Evolutionary conservation across 2,797 vertebrate genomes (phyloP).

Genomic region (Epinephelus coioides): DNA sequence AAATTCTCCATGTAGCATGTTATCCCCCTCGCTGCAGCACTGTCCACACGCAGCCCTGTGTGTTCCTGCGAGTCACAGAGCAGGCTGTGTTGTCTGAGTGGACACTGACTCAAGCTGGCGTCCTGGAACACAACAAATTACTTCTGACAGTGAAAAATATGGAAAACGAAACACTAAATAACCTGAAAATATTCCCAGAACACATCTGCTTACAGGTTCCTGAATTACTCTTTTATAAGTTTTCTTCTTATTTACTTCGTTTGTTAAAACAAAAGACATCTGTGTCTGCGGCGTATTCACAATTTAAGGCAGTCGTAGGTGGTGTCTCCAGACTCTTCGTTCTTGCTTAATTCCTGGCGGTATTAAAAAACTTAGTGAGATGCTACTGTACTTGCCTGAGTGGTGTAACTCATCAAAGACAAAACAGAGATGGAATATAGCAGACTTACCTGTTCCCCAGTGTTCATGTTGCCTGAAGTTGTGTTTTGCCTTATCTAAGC

Average conservation of each 20-base stretch:
- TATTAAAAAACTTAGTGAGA: slow-evolving; percentile 15
- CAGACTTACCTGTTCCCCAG: slow-evolving; percentile 34
- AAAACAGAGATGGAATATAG: slow-evolving; percentile 37
- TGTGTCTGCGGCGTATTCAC: neutral
- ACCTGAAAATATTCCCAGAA: slow-evolving; percentile 26
- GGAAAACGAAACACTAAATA: slow-evolving; percentile 15
- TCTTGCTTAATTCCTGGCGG: slow-evolving; percentile 18
- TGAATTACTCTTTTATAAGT: slow-evolving; percentile 6
- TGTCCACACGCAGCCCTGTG: slow-evolving; percentile 18
- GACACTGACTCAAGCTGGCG: slow-evolving; percentile 9
- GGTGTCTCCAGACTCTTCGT: slow-evolving; percentile 12
- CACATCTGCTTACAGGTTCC: slow-evolving; percentile 37
- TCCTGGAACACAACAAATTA: neutral
- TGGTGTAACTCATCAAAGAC: slow-evolving; percentile 42
- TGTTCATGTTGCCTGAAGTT: slow-evolving; percentile 42
- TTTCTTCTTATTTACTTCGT: slow-evolving; percentile 8
- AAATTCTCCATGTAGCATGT: slow-evolving; percentile 21
- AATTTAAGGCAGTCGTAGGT: slow-evolving; percentile 30
- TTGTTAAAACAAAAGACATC: slow-evolving; percentile 21
- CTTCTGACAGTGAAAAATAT: slow-evolving; percentile 6
- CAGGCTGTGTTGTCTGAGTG: neutral
- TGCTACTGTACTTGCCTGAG: neutral
- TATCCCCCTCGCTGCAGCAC: neutral
- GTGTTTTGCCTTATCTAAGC: slow-evolving; percentile 38
- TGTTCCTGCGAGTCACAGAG: neutral